Base-by-base conservation (phyloP, 1,140 invertebrate genomes). In the Drosophila takahashii region DNA sequence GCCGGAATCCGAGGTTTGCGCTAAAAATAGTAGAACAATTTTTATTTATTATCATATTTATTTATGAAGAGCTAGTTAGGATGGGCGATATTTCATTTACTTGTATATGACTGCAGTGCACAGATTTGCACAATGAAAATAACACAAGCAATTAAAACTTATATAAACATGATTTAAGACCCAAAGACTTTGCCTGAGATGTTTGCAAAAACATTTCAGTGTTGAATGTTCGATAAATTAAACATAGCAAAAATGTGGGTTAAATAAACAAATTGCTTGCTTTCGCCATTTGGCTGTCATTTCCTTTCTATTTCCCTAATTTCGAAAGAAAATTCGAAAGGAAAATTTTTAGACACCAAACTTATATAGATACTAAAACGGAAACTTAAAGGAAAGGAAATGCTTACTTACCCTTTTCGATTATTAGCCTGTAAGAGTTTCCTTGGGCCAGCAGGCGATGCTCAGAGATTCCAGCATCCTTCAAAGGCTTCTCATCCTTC, bases 401-500 rank as follows among this genome's bases (percentile, higher is more conserved):
- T n/a, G 4, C 29, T n/a, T 39, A 53, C 3, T 27, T 27, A 96
- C 96, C 95, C 93, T 95, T 95, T 59, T 96, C 95, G 42, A 96
- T 95, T 11, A 95, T 92, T 3, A 96, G 86, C 29, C 93, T 92
- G 79, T 96, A 94, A 47, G 93, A 95, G 83, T 95, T 95, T 59
- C 95, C 95, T 81, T 95, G 94, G 41, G 93, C 93, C 65, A 93
- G 94, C 51, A 95, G 93, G 77, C 92, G 93, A 59, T 93, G 92
- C 34, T 91, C 83, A 42, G 90, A 91, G 16, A 90, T 69, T 62
- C 90, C 90, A 48, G 92, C 79, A 69, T 93, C 92, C 65, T 93
- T 92, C 5, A 96, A 86, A 32, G 94, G 93, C 47, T 92, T 81
- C 29, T 95, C 96, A 89, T 97, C 95, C 92, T 95, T 96, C 65